Evolutionary conservation across 2,113 vertebrate genomes (phyloP).

Genomic region (Capreolus pygargus): DNA sequence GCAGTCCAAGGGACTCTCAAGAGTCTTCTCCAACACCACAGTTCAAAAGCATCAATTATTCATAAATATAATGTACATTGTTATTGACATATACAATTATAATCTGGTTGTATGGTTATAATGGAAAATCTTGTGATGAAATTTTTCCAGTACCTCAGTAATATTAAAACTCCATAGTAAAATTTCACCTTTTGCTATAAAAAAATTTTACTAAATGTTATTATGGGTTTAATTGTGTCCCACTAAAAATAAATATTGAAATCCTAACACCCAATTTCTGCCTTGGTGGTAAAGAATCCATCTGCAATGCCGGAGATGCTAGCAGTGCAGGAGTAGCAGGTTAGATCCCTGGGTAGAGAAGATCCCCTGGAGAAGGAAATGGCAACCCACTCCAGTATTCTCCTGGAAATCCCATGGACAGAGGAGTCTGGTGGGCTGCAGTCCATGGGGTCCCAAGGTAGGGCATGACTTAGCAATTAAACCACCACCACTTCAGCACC

Average conservation of each 20-base stretch:
- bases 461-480: background rate
- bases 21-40: no score
- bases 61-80: background rate
- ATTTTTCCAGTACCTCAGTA: slow-evolving; percentile 27
- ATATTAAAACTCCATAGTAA: background rate
- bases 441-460: background rate
- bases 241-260: background rate
- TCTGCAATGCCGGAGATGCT: background rate
- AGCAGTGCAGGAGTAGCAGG: background rate
- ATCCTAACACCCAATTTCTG: background rate
- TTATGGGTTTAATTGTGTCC: background rate
- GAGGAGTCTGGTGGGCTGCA: background rate
- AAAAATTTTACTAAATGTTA: background rate
- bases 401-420: background rate
- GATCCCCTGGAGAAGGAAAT: background rate
- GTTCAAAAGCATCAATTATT: background rate
- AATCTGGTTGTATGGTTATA: background rate
- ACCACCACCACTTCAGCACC: background rate
- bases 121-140: slow-evolving; percentile 27
- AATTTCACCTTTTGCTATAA: slow-evolving; percentile 28
- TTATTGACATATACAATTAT: background rate
- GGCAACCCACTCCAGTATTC: background rate
- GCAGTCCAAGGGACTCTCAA: no score
- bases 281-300: background rate
- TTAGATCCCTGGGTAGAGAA: background rate